Evolutionary conservation across 1,140 invertebrate species (phyloP), one percentile per base, ranked within the genome.

Genomic region (Eumeta japonica): DNA sequence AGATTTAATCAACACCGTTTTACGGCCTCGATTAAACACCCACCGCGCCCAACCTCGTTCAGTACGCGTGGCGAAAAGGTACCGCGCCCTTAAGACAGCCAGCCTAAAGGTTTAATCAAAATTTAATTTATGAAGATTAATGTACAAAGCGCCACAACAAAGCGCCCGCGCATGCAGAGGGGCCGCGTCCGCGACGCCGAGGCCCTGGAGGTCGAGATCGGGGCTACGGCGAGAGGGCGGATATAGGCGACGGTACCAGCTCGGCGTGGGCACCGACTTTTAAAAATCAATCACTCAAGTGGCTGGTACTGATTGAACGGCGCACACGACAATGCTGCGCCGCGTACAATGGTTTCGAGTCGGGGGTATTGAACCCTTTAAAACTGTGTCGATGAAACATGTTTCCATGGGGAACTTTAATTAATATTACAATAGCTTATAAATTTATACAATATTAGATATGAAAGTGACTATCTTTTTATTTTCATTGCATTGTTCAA

Each of bases 291-390:
- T 67, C 62, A 60, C 52, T 61, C 50, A 56, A 56, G 53, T 61
- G 55, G 58, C 49, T 63, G 63, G 61, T 50, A 67, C 63, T 67
- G 53, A 67, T 67, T 62, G 63, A 59, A 67, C 63, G 49, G n/a
- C n/a, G n/a, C n/a, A 34, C 34, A 39, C 34, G 46, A 55, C 45
- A 55, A 49, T 49, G 31, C 28, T 16, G 29, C 12, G 19, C 14
- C 30, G 13, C 17, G 16, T 35, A 30, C 13, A 32, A 14, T 4
- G 14, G 16, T 17, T 17, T 17, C 11, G 10, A 1, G 17, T 16
- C 5, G 15, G 32, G 2, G 18, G 7, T 7, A 17, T 17, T 9
- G 9, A 16, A 15, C 17, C 11, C 10, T 19, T 11, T 17, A 17
- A 34, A 34, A n/a, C n/a, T n/a, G n/a, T n/a, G n/a, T n/a, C n/a